A percentile compares a stretch with the other conserved stretches of the same genome.
phyloP scores from a whole-genome alignment of 2,888 invertebrate genomes.

The Anthrax anthrax region DNA sequence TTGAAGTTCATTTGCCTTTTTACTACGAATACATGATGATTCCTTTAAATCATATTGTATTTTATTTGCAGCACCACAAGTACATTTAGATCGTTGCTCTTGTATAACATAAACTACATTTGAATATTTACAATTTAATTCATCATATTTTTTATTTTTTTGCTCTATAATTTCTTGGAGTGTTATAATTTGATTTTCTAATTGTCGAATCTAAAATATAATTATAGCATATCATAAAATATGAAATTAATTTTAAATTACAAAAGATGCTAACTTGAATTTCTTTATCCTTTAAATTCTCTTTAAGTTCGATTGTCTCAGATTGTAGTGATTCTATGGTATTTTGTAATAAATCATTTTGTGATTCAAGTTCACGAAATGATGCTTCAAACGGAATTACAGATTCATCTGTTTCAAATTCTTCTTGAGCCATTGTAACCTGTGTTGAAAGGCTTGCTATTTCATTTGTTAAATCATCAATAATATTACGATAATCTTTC shows the following conservation, averaged over 20 bases:
- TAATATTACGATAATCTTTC: conserved; percentile 25
- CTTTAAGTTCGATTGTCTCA: conserved; percentile 1
- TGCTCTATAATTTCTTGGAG: conserved; percentile 1
- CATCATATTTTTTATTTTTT: conserved; percentile 6
- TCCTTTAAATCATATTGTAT: conserved; percentile 4
- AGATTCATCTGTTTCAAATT: conserved; percentile 11
- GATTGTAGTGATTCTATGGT: conserved; percentile 14
- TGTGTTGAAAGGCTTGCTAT: conserved; percentile 25
- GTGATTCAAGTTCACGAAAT: conserved; percentile 18
- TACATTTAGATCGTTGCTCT: conserved; percentile 1
- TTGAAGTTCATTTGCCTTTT: conserved; percentile 3
- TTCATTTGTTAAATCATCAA: conserved; percentile 28
- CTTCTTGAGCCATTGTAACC: conserved; percentile 22
- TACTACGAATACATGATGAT: background rate
- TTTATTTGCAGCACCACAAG: conserved; percentile 6
- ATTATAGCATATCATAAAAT: background rate
- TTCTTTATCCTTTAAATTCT: conserved; percentile 4
- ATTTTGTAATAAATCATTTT: conserved; percentile 21
- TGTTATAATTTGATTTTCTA: conserved; percentile 1
- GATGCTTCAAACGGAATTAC: conserved; percentile 14
- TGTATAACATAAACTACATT: background rate
- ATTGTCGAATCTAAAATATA: conserved; percentile 5
- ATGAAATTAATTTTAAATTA: background rate
- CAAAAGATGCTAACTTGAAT: conserved; percentile 5
- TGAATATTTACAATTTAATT: conserved; percentile 3